phyloP scores from a whole-genome alignment of 2,113 vertebrate genomes.

The Nycticebus coucang region DNA sequence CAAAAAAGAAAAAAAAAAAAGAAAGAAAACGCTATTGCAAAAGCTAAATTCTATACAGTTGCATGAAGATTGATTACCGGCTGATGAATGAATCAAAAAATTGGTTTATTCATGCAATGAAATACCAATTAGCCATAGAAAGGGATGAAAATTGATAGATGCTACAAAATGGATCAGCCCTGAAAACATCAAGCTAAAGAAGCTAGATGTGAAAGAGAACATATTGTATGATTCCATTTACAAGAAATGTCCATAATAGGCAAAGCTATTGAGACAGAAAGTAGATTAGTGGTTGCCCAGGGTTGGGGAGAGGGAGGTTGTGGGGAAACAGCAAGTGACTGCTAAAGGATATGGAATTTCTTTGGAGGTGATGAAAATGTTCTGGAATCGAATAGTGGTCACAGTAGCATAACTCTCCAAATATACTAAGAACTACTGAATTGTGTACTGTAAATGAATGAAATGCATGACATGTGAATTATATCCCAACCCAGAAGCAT shows the following conservation, averaged over 20 bases:
- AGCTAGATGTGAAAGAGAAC: background rate
- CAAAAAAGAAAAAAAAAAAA: too few species aligned
- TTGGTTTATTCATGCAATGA: background rate
- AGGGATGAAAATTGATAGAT: background rate
- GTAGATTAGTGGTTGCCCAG: background rate
- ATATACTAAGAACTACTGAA: background rate
- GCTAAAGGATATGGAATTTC: background rate
- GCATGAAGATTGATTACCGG: rapidly evolving
- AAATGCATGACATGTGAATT: background rate
- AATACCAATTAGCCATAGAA: background rate
- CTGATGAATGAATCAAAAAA: background rate
- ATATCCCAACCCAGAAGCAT: background rate
- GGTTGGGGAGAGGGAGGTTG: background rate
- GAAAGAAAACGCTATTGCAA: background rate
- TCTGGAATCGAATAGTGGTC: background rate
- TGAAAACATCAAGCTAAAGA: background rate
- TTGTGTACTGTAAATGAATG: background rate
- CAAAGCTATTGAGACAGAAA: background rate
- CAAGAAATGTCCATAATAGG: constrained; percentile 5
- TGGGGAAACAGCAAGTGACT: background rate
- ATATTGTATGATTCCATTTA: background rate
- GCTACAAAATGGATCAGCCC: background rate
- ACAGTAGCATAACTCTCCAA: background rate
- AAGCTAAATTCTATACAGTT: background rate
- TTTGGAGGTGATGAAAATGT: background rate